These are phyloP conservation scores for Todiramphus saurophagus DNA, from an alignment of 2,113 vertebrate species.

Conservation along the genomic window DNA sequence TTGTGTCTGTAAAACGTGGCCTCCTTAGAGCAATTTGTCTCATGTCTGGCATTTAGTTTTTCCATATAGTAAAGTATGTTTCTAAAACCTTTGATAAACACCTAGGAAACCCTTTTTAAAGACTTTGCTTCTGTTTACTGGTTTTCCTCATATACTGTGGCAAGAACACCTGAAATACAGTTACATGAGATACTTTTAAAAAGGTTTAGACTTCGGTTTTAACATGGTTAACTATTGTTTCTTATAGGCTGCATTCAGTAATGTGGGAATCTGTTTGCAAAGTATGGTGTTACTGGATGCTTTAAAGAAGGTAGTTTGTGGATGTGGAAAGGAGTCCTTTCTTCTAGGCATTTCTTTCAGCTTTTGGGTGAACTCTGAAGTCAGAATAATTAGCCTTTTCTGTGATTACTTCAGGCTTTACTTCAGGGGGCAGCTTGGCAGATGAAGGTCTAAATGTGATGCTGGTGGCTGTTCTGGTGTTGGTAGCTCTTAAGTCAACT, in stretches of 20 bases:
- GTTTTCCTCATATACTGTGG: not conserved
- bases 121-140: not conserved
- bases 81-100: not conserved
- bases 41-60: fast-evolving
- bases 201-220: not conserved
- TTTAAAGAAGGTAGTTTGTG: conserved; percentile 48
- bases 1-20: not conserved
- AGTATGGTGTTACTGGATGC: conserved; percentile 3
- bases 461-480: conserved; percentile 36
- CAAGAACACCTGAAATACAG: not conserved
- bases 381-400: not conserved
- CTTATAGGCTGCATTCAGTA: conserved; percentile 8
- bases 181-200: not conserved
- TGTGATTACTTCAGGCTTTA: not conserved
- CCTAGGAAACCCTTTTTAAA: not conserved
- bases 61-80: not conserved
- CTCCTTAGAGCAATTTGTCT: not conserved
- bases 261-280: not conserved
- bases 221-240: not conserved
- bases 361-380: not conserved
- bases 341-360: not conserved
- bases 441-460: not conserved
- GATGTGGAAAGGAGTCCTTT: not conserved
- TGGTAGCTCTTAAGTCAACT: conserved; percentile 56
- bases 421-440: not conserved